Percentiles rank a stretch among this genome's conserved stretches.
phyloP scores from a whole-genome alignment of 2,888 invertebrate species.

The Metallyticus violacea region DNA sequence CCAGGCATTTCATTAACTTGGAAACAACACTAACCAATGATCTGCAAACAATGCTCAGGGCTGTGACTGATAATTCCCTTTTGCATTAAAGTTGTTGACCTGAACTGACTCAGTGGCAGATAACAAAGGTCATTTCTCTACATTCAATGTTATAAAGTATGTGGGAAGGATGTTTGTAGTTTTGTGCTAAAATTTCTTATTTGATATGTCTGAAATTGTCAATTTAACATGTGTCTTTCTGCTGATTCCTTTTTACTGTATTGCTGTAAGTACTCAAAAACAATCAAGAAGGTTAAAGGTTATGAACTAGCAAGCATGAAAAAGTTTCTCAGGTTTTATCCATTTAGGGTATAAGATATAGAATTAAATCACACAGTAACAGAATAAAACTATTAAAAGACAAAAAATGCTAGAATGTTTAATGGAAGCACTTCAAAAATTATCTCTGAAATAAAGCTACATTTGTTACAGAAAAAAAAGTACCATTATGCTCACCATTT shows the following conservation, averaged over 20 bases:
- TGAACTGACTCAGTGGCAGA: background rate
- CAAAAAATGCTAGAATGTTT: no score
- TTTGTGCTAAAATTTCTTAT: background rate
- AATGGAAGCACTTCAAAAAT: no score
- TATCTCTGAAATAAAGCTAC: no score
- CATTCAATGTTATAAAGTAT: background rate
- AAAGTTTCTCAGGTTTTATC: no score
- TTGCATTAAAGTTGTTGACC: background rate
- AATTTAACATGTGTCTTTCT: background rate
- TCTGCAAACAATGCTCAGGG: background rate
- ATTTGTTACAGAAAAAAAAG: no score
- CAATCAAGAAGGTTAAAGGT: no score
- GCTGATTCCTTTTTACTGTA: background rate
- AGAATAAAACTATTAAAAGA: no score
- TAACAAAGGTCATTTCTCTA: background rate
- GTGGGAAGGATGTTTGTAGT: background rate
- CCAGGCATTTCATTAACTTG: background rate
- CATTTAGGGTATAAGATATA: no score
- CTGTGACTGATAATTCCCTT: background rate
- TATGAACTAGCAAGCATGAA: no score
- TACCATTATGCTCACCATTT: no score
- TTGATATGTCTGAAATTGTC: background rate
- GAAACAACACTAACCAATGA: background rate
- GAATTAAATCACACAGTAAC: no score
- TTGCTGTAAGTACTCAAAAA: background rate